These are phyloP conservation scores for Agrotis puta DNA, from an alignment of 2,888 invertebrate species.

Conservation along the genomic window DNA sequence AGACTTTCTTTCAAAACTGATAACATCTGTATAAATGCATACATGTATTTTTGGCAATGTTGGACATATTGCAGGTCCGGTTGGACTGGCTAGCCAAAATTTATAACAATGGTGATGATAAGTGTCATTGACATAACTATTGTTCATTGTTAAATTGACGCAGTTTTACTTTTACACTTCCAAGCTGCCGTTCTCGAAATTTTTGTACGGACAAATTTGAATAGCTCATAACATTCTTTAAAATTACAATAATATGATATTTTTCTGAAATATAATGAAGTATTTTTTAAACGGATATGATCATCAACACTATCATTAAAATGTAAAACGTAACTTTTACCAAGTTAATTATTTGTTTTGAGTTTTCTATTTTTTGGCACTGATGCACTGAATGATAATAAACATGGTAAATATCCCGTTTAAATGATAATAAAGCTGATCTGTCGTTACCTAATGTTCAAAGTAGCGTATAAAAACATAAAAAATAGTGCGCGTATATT, in stretches of 20 bases:
- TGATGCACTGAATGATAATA: too few species aligned
- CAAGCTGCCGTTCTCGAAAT: conserved; percentile 26
- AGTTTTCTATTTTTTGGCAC: too few species aligned
- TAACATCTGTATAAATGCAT: conserved; percentile 59
- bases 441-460: too few species aligned
- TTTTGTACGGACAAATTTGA: conserved; percentile 18
- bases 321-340: too few species aligned
- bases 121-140: conserved; percentile 71
- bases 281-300: too few species aligned
- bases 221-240: conserved; percentile 5
- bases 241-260: background rate
- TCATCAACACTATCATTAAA: too few species aligned
- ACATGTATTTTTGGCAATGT: conserved; percentile 59
- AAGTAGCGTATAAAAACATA: too few species aligned
- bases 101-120: conserved; percentile 66
- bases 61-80: conserved; percentile 36
- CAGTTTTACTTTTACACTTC: conserved; percentile 59
- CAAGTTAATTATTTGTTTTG: too few species aligned
- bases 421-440: too few species aligned
- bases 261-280: conserved; percentile 3
- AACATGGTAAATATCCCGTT: too few species aligned
- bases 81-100: conserved; percentile 59
- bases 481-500: too few species aligned
- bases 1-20: conserved; percentile 63
- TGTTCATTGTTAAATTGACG: conserved; percentile 72